Conservation (phyloP, 2,888 invertebrate species). For the Conomelus anceps region DNA sequence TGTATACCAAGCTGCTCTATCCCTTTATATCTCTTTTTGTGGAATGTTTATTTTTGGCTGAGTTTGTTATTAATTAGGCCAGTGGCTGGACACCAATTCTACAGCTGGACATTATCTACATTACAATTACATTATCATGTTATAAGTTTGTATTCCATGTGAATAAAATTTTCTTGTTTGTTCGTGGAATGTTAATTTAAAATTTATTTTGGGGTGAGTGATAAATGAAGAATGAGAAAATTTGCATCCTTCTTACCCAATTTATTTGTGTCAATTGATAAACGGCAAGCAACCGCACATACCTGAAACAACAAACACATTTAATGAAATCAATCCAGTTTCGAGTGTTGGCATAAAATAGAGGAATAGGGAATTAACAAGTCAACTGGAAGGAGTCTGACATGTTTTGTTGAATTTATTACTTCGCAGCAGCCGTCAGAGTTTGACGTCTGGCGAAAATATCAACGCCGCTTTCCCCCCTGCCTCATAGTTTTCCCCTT, state of each 20-base stretch:
- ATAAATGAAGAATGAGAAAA: background rate
- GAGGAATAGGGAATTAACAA: background rate
- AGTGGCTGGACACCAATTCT: no score
- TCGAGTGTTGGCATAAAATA: background rate
- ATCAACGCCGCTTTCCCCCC: background rate
- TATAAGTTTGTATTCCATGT: no score
- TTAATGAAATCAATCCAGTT: background rate
- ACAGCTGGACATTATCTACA: no score
- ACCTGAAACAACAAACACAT: background rate
- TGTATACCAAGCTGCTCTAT: no score
- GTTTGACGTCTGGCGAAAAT: background rate
- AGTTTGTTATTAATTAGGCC: no score
- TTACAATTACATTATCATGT: no score
- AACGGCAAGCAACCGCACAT: background rate
- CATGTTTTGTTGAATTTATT: background rate
- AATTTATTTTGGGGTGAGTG: no score
- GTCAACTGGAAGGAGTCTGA: background rate
- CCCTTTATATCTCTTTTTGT: no score
- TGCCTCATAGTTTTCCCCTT: background rate
- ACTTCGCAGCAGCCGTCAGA: background rate
- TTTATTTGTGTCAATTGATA: background rate
- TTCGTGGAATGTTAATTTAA: no score
- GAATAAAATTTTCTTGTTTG: no score
- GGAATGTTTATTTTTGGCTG: no score
- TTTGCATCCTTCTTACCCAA: background rate